Conservation (phyloP, 2,888 invertebrate genomes). For the Agonopterix heracliana region DNA sequence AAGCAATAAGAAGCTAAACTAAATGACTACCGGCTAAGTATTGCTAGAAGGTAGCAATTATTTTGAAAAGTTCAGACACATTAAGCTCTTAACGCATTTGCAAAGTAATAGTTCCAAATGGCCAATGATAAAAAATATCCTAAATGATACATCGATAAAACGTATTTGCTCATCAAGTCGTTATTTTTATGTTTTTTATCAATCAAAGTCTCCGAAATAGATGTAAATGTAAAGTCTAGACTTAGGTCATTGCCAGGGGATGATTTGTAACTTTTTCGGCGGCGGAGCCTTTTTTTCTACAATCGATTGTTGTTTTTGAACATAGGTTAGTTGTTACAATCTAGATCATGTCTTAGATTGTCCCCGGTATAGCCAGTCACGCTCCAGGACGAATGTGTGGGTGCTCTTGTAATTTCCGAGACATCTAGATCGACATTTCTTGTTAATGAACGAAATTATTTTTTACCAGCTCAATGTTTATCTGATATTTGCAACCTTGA, state of each 20-base stretch:
- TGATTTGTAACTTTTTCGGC: conserved; percentile 59
- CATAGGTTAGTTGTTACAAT: conserved; percentile 56
- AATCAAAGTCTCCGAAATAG: conserved; percentile 20
- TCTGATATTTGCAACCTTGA: conserved; percentile 37
- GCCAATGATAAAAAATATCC: conserved; percentile 38
- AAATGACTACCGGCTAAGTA: conserved; percentile 34
- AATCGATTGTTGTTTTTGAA: conserved; percentile 63
- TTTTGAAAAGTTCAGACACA: conserved; percentile 36
- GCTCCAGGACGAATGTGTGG: conserved; percentile 55
- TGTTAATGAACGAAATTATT: conserved; percentile 49
- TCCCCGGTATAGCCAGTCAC: conserved; percentile 62
- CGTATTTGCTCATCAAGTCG: conserved; percentile 53
- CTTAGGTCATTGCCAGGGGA: conserved; percentile 68
- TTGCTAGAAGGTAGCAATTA: conserved; percentile 45
- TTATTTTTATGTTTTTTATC: conserved; percentile 50
- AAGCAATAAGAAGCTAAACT: conserved; percentile 43
- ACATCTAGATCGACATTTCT: conserved; percentile 55
- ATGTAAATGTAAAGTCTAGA: conserved; percentile 49
- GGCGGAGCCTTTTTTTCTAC: conserved; percentile 34
- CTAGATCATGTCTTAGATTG: conserved; percentile 71
- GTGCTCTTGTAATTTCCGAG: conserved; percentile 55
- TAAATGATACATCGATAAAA: conserved; percentile 25
- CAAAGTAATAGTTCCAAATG: conserved; percentile 50
- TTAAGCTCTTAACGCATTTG: conserved; percentile 43
- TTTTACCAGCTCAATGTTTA: conserved; percentile 29